Evolutionary conservation across 2,888 invertebrate genomes (phyloP), one percentile per base, ranked within the genome.

Genomic region (Drosophila pseudotalamancana): DNA sequence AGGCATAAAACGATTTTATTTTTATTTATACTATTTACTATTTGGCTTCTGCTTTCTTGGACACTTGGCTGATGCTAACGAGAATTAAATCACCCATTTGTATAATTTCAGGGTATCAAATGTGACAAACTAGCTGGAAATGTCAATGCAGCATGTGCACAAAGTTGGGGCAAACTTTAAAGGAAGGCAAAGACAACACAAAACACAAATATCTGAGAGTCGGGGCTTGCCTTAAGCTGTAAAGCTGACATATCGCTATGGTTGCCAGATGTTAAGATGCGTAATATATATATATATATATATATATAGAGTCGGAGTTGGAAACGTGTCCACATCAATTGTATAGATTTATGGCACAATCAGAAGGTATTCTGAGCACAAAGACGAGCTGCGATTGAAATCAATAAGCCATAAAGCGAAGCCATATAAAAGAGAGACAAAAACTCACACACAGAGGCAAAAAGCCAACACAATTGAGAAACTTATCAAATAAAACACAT

Each of bases 391-490:
- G 51, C 66, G 64, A 69, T 77, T 70, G 70, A 66, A 77, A 84
- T 87, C 88, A 87, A 84, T 84, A 83, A 68, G 72, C 74, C 72
- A 77, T 88, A 83, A 86, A 85, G 39, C 31, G 40, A 65, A 57
- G 43, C 46, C 64, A 57, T 54, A 43, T 45, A 74, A 59, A 43
- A 48, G 34, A 19, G 37, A 49, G 5, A 27, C 25, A 43, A 21
- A 23, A 27, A 34, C 18, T 18, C 27, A 14, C 18, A 48, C 23
- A 49, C 23, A 27, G 18, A 11, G 14, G 35, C n/a, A 32, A 50
- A 56, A 45, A 54, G 19, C 43, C 34, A 50, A 50, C 51, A 54
- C 63, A 56, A 42, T 57, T 29, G 35, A 16, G 21, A 68, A 82
- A 83, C 77, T 82, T 80, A 53, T 85, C 67, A 71, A 78, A 85